Evolutionary conservation across 2,888 invertebrate genomes (phyloP).

Genomic region (Elysia crispata): DNA sequence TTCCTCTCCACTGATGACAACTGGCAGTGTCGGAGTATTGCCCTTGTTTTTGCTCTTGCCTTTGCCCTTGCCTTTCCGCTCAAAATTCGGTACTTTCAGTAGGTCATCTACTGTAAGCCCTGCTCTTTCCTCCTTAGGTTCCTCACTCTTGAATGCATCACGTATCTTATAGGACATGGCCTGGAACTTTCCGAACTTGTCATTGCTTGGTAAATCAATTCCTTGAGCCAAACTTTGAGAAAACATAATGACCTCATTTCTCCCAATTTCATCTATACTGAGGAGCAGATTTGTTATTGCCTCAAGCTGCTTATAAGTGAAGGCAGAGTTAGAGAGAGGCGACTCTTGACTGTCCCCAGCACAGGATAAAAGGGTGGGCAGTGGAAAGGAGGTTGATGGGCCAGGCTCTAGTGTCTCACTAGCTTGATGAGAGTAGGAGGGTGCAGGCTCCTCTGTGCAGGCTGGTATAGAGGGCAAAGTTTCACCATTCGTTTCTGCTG

Average conservation of each 20-base stretch:
- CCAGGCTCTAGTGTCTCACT: no score
- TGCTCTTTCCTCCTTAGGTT: not conserved
- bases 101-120: not conserved
- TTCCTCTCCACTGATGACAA: not conserved
- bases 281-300: not conserved
- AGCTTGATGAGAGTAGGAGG: no score
- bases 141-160: no score
- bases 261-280: not conserved
- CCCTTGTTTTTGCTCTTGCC: not conserved
- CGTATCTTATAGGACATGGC: no score
- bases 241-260: not conserved
- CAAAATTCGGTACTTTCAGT: not conserved
- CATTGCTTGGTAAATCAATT: not conserved
- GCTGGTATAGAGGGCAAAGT: no score
- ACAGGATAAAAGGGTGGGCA: no score
- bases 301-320: not conserved
- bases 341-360: no score
- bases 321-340: no score
- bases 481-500: no score
- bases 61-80: not conserved
- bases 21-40: not conserved
- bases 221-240: not conserved
- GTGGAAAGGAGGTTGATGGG: no score
- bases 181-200: not conserved
- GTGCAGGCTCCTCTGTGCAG: no score